phyloP scores from a whole-genome alignment of 1,140 invertebrate genomes.

The Sesamia nonagrioides region DNA sequence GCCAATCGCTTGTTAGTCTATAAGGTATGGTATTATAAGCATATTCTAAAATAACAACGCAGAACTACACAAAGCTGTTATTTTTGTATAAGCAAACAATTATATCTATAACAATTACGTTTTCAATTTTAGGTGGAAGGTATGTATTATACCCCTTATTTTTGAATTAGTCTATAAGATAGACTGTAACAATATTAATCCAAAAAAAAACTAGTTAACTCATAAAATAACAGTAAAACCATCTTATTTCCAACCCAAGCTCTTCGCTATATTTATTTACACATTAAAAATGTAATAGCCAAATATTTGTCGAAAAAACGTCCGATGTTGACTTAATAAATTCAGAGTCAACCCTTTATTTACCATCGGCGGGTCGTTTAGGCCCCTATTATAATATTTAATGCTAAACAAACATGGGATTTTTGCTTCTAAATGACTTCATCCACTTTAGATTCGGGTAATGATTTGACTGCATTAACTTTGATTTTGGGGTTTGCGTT shows the following conservation, averaged over 20 bases:
- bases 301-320: conserved; percentile 61
- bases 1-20: no score
- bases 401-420: conserved; percentile 83
- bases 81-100: no score
- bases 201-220: neutral
- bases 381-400: conserved; percentile 83
- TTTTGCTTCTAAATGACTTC: conserved; percentile 78
- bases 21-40: no score
- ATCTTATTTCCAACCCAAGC: conserved; percentile 53
- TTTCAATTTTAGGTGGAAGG: no score
- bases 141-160: neutral
- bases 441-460: conserved; percentile 58
- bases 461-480: conserved; percentile 57
- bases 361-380: conserved; percentile 72
- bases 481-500: conserved; percentile 55
- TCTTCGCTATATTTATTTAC: conserved; percentile 54
- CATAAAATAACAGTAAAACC: conserved; percentile 20
- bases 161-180: neutral
- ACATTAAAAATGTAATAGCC: conserved; percentile 58
- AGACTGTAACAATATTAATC: neutral
- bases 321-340: conserved; percentile 79
- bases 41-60: no score
- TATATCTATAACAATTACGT: no score
- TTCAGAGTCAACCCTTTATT: conserved; percentile 81
- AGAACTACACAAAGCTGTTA: no score